Evolutionary conservation across 2,113 vertebrate species (phyloP), one percentile per base, ranked within the genome.

Genomic region (Nanger granti): DNA sequence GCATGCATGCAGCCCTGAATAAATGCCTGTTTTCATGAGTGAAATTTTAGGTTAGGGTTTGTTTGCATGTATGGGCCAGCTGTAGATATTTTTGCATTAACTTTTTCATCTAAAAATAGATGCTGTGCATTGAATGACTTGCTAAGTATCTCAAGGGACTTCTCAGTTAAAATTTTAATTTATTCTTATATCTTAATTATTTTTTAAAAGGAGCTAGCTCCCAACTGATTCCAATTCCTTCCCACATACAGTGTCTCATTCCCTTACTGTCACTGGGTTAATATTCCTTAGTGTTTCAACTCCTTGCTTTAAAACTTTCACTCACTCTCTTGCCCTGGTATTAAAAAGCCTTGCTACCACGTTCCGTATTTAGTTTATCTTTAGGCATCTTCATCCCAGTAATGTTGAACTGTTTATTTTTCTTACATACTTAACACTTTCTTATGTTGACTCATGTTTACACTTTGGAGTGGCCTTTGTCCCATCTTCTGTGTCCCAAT

Each of bases 241-340:
- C 18, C 41, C 24, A 57, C 10, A 22, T 1, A 10, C 11, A 28
- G 0, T 7, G 3, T 0, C 1, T 31, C 57, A 10, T 84, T 37
- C 17, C 44, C 10, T 15, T 28, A 34, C 1, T 20, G 41, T n/a
- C 31, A 22, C 87, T 60, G 41, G 44, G 2, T 44, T 60, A 26
- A 15, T 37, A 22, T 29, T 57, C 34, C 22, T 86, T 60, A 57
- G 44, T 31, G 22, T 52, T 76, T 84, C 34, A 79, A 34, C 29
- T 41, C 17, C 28, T 55, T 76, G 44, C 37, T 34, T 44, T 60
- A 44, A 87, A 34, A 34, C n/a, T 59, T 64, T 5, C 13, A 22
- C 7, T 54, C 1, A 9, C 11, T 82, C 9, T 41, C 37, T 52
- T 54, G 20, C 5, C 13, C 13, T 44, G 4, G 7, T 10, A 10